A percentile compares a stretch with the other conserved stretches of the same genome.
phyloP scores from a whole-genome alignment of 2,888 invertebrate species.

The Antheraea assamensis region DNA sequence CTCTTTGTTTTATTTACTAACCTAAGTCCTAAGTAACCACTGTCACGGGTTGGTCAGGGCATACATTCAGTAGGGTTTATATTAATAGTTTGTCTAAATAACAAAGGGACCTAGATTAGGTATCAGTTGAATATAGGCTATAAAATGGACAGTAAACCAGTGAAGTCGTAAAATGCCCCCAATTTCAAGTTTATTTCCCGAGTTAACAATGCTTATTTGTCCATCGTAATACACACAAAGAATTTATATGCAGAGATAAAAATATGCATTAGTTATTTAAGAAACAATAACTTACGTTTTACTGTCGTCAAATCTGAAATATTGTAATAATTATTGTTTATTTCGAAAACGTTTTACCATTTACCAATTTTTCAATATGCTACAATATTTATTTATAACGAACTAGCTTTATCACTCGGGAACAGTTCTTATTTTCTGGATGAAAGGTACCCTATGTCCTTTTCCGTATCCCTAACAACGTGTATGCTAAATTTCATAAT shows the following conservation, averaged over 20 bases:
- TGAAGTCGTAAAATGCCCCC: slow-evolving; percentile 4
- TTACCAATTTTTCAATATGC: too few relatives aligned
- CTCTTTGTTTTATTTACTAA: background rate
- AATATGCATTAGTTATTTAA: background rate
- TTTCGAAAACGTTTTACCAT: too few relatives aligned
- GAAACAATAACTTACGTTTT: background rate
- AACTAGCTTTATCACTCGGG: too few relatives aligned
- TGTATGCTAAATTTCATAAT: too few relatives aligned
- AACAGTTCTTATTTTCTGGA: too few relatives aligned
- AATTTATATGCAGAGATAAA: background rate
- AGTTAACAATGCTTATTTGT: background rate
- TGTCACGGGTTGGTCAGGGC: background rate
- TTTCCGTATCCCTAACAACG: too few relatives aligned
- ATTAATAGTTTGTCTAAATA: slow-evolving; percentile 1
- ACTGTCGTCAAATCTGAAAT: too few relatives aligned
- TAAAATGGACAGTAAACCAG: slow-evolving; percentile 12
- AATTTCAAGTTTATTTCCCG: slow-evolving; percentile 11
- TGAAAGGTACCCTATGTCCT: too few relatives aligned
- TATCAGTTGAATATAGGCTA: slow-evolving; percentile 9
- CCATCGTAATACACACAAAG: background rate
- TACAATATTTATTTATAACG: too few relatives aligned
- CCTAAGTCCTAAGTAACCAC: background rate
- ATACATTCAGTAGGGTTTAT: background rate
- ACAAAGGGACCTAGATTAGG: background rate
- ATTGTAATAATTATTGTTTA: too few relatives aligned